Conservation (phyloP, 2,113 vertebrate genomes). For the Centrocercus urophasianus region DNA sequence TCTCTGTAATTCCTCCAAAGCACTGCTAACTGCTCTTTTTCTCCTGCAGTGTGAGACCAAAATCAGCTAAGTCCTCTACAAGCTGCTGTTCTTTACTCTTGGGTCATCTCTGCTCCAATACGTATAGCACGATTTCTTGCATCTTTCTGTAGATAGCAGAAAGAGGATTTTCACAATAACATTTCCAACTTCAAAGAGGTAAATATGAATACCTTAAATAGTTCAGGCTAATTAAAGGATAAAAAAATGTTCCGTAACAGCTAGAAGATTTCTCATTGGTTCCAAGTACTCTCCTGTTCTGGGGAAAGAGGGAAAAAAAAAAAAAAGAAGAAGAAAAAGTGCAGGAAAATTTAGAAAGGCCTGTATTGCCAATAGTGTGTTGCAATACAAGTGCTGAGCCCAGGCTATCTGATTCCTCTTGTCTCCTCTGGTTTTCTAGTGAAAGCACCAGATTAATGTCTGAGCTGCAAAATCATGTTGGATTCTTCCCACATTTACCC, state of each 20-base stretch:
- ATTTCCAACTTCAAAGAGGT: neutral
- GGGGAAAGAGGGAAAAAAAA: neutral
- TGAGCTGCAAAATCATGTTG: rapidly evolving
- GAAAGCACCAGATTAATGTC: rapidly evolving
- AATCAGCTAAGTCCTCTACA: neutral
- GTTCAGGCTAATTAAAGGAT: neutral
- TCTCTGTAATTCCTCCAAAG: neutral
- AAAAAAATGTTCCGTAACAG: neutral
- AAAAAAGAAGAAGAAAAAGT: neutral
- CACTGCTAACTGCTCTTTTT: neutral
- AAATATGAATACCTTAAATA: neutral
- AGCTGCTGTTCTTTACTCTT: neutral
- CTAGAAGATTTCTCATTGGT: neutral
- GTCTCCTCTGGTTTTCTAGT: neutral
- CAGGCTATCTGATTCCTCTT: too few relatives aligned
- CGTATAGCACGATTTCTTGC: rapidly evolving
- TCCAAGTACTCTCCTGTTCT: neutral
- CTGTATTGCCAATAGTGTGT: rapidly evolving
- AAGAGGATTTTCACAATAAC: neutral
- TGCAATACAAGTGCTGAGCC: neutral
- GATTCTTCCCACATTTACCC: rapidly evolving
- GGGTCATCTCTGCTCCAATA: neutral
- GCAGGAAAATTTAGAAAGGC: neutral
- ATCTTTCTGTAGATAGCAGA: neutral
- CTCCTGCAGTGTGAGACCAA: neutral